Percentiles rank a stretch among this genome's conserved stretches.
Evolutionary conservation across 2,113 vertebrate genomes (phyloP).

Genomic region (Ptychochromis oligacanthus): DNA sequence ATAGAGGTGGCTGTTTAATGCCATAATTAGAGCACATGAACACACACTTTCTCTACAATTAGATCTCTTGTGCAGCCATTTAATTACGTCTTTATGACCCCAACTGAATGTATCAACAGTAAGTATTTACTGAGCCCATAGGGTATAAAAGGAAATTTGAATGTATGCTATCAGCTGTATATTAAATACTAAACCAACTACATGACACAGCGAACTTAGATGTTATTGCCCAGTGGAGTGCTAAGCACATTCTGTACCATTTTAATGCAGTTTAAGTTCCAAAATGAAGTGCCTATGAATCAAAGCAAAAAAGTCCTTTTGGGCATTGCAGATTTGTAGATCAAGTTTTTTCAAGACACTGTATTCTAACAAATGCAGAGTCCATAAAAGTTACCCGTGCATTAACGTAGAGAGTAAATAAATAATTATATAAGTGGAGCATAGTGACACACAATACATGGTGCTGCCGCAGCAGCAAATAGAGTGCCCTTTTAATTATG

Average conservation of each 20-base stretch:
- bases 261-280: constrained; percentile 1
- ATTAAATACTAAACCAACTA: constrained; percentile 42
- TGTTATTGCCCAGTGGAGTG: constrained; percentile 17
- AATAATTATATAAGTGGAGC: constrained; percentile 78
- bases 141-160: constrained; percentile 50
- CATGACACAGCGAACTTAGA: constrained; percentile 2
- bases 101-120: constrained; percentile 53
- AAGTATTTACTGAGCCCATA: constrained; percentile 48
- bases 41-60: constrained; percentile 61
- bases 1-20: constrained; percentile 54
- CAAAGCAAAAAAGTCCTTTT: background rate
- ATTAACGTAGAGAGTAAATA: constrained; percentile 69
- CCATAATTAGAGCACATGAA: constrained; percentile 63
- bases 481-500: constrained; percentile 85
- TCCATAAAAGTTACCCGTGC: constrained; percentile 61
- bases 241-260: constrained; percentile 18
- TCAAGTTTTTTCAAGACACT: background rate
- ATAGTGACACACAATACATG: constrained; percentile 80
- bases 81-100: constrained; percentile 54
- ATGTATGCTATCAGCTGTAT: constrained; percentile 31
- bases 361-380: constrained; percentile 42
- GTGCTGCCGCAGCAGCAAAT: constrained; percentile 69
- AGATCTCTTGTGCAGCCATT: constrained; percentile 59
- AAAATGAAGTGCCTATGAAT: background rate
- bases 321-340: background rate